Percentiles rank a stretch among this genome's conserved stretches.
These are phyloP conservation scores for Ranitomeya variabilis DNA, from an alignment of 2,113 vertebrate genomes.

Conservation along the genomic window DNA sequence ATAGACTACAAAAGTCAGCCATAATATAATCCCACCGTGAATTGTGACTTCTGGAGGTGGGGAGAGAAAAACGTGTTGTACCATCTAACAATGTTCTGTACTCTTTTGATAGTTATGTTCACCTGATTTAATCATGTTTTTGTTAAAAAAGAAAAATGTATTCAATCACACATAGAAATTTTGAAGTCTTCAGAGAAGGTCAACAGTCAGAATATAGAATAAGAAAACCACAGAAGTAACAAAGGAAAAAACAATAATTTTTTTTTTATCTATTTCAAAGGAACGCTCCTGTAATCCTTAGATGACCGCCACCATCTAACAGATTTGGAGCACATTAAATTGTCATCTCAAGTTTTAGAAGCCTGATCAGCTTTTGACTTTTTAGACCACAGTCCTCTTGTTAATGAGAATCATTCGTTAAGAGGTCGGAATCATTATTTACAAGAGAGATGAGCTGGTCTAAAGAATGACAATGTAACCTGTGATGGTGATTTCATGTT, in stretches of 20 bases:
- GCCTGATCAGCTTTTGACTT: not conserved
- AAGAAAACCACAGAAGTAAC: not conserved
- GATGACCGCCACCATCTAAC: not conserved
- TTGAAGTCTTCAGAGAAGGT: not conserved
- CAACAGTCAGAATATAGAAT: not conserved
- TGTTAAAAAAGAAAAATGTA: no score
- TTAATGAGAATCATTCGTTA: slow-evolving; percentile 33
- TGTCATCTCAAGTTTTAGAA: not conserved
- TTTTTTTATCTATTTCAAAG: no score
- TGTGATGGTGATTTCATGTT: not conserved
- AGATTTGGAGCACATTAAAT: not conserved
- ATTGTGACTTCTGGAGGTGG: no score
- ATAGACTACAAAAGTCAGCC: no score
- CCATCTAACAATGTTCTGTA: no score
- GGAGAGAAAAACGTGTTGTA: no score
- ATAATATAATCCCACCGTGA: no score
- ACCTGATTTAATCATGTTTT: not conserved
- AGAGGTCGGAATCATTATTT: slow-evolving; percentile 37
- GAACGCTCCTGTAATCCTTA: not conserved
- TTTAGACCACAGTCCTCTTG: slow-evolving; percentile 7
- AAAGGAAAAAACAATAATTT: not conserved
- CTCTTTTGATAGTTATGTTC: no score
- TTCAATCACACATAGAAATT: not conserved
- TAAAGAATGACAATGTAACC: not conserved
- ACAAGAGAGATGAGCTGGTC: not conserved